Evolutionary conservation across 2,888 invertebrate species (phyloP), one percentile per base, ranked within the genome.

Genomic region (Desoria tigrina): DNA sequence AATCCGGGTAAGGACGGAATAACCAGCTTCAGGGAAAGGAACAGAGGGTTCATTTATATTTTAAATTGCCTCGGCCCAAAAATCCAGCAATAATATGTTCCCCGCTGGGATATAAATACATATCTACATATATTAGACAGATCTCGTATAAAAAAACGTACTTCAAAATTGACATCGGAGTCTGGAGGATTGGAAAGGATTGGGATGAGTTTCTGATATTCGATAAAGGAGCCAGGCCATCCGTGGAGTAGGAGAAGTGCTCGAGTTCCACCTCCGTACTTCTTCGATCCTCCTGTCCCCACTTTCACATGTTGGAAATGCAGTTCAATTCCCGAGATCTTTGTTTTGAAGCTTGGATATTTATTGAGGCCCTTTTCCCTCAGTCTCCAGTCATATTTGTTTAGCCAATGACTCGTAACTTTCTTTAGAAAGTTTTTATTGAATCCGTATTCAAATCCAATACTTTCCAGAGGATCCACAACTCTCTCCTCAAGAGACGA

Each of bases 401-500:
- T 86, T 14, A 84, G 84, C 96, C 96, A 96, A 79, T 90, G 89
- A 51, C 88, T 84, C 0, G 90, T 79, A 7, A 94, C 82, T 71
- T 84, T 83, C 14, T 84, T 81, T 3, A 93, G 79, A 69, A 86
- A 86, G 42, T 86, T 83, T 0, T 87, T 81, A 77, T 91, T 90
- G 78, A 94, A 88, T 1, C 95, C 95, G 77, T 93, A 93, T 65
- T 87, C 84, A 80, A 92, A 94, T 6, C 85, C 86, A 0, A 83
- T 80, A 55, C 84, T 85, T 68, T 80, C 78, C 66, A 81, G 61
- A 0, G 80, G 78, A 4, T 79, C 78, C 21, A 75, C 68, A 45
- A 80, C 74, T 16, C 79, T 75, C 2, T 80, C 72, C 6, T 71
- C 76, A 39, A 69, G 57, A 27, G 68, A 67, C 23, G 63, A 45